These are phyloP conservation scores for Baryphthengus martii DNA, from an alignment of 2,113 vertebrate species.

Conservation along the genomic window DNA sequence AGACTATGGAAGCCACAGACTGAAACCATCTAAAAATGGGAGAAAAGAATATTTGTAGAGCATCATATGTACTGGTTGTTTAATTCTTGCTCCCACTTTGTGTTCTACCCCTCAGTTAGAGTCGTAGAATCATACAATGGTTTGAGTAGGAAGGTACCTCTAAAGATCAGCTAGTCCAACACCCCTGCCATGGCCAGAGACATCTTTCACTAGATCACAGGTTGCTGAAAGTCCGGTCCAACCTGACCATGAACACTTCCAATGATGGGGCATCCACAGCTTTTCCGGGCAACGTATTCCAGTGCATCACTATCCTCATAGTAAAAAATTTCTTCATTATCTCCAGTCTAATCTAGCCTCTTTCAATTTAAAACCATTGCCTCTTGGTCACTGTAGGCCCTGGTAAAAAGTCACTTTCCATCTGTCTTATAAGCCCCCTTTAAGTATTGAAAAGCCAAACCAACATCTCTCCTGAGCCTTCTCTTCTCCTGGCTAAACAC, in stretches of 20 bases:
- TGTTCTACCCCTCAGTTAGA: background rate
- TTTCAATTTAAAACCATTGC: background rate
- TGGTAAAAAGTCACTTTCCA: background rate
- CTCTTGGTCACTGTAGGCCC: background rate
- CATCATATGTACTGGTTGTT: background rate
- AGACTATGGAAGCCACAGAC: background rate
- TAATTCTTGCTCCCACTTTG: background rate
- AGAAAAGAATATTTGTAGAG: background rate
- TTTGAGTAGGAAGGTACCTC: background rate
- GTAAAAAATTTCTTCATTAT: background rate
- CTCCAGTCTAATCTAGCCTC: background rate
- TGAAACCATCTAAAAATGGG: background rate
- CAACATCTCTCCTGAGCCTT: background rate
- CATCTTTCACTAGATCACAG: background rate
- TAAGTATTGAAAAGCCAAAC: background rate
- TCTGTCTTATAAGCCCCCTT: background rate
- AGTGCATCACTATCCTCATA: background rate
- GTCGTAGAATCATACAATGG: background rate
- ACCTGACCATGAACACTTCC: background rate
- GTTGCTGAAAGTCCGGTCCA: background rate
- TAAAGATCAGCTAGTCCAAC: background rate
- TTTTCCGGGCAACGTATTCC: background rate
- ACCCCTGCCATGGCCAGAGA: background rate
- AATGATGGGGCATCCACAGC: background rate
- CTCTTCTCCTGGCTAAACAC: background rate